Percentiles rank a stretch among this genome's conserved stretches.
Evolutionary conservation across 2,113 vertebrate species (phyloP).

Genomic region (Toxotes chatareus): DNA sequence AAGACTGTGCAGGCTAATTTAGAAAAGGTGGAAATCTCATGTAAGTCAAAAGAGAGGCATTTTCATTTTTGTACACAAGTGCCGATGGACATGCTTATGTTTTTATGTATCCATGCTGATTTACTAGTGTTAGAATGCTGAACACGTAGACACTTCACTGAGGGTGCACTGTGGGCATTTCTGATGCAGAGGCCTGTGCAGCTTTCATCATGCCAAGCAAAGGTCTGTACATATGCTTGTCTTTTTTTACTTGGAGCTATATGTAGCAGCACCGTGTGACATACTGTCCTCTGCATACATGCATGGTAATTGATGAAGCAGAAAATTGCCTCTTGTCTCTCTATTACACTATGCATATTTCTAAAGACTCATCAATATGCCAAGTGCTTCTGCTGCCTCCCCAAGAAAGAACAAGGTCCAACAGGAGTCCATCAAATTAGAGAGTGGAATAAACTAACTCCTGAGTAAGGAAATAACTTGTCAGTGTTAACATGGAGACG

Average conservation of each 20-base stretch:
- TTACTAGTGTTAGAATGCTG: neutral
- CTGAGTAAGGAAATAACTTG: slow-evolving; percentile 15
- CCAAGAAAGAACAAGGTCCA: neutral
- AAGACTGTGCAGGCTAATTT: neutral
- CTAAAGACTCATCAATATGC: neutral
- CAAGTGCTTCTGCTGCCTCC: neutral
- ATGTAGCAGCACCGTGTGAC: slow-evolving; percentile 20
- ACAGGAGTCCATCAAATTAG: slow-evolving; percentile 17
- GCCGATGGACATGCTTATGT: neutral
- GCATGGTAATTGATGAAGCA: slow-evolving; percentile 42
- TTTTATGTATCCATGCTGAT: neutral
- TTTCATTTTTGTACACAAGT: neutral
- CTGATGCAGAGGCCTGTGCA: neutral
- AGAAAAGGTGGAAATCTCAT: neutral
- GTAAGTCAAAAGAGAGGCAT: neutral
- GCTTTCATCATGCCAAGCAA: neutral
- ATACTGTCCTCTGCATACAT: neutral
- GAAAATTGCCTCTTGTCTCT: slow-evolving; percentile 54
- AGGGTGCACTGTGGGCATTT: neutral
- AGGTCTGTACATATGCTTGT: neutral
- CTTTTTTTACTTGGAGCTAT: slow-evolving; percentile 27
- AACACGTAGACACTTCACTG: neutral
- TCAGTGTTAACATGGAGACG: slow-evolving; percentile 38
- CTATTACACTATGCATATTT: slow-evolving; percentile 27
- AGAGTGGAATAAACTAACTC: slow-evolving; percentile 13